Evolutionary conservation across 2,888 invertebrate genomes (phyloP), one percentile per base, ranked within the genome.

Genomic region (Lasioglossum figueresi): DNA sequence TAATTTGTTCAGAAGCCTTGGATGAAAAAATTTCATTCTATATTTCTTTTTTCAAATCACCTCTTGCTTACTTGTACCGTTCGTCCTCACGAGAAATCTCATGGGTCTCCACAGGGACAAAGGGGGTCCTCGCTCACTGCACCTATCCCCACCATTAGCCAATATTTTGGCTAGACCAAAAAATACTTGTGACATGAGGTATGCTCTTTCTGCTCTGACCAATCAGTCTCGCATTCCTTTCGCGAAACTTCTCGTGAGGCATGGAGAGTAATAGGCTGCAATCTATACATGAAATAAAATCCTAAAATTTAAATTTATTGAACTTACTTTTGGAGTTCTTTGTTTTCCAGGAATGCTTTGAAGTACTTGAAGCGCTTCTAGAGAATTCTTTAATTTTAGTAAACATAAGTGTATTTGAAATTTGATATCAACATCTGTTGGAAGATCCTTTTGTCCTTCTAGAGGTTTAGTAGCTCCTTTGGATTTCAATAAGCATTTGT

Each of bases 381-480:
- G 95, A 48, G 95, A 95, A 90, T 97, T 97, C 84, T 97, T 97
- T 87, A 97, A 94, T 88, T 97, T 96, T 1, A 96, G 95, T 89
- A 97, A 96, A 93, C 98, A 98, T 56, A 96, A 94, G 91, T 98
- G 97, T 73, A 97, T 96, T 91, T 97, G 96, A 92, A 96, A 98
- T 91, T 97, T 97, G 27, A 97, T 96, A 88, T 98, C 97, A 86
- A 96, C 95, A 87, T 97, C 97, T 40, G 96, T 96, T 77, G 95
- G 94, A 66, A 96, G 91, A 88, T 96, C 96, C 86, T 96, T 96
- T 85, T 95, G 95, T 43, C 93, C 95, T 68, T 96, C 96, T 75
- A 93, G 91, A 89, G 96, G 95, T 87, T 95, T 95, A 2, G 95
- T 92, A 48, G 95, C 93, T 77, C 95, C 95, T 88, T 96, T 96